Evolutionary conservation across 30 jellyfish, hydroid and myxozoan genomes (phyloP).

Genomic region (Mastigias papua): DNA sequence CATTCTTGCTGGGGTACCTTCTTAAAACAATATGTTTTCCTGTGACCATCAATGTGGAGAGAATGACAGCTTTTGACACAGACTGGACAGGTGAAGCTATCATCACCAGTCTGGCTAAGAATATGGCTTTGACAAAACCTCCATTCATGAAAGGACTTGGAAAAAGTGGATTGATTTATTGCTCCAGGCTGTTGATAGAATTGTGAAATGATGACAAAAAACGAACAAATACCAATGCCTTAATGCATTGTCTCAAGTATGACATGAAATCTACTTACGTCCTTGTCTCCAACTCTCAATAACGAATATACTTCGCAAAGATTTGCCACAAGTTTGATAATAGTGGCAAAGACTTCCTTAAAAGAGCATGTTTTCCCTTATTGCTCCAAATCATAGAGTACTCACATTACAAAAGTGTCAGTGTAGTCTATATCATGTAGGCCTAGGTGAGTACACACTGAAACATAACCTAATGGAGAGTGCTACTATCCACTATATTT

Average conservation of each 20-base stretch:
- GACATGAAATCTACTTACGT: neutral
- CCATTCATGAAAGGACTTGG: neutral
- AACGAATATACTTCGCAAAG: too few relatives aligned
- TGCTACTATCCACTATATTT: neutral
- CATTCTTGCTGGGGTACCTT: conserved; percentile 31
- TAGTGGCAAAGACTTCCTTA: too few relatives aligned
- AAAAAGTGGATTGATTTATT: neutral
- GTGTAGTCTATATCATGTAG: neutral
- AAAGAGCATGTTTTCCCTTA: too few relatives aligned
- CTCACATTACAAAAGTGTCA: neutral
- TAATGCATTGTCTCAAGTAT: neutral
- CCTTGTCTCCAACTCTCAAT: neutral
- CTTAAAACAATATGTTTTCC: conserved; percentile 61
- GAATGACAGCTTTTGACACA: conserved; percentile 20
- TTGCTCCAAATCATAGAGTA: too few relatives aligned
- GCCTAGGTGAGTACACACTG: neutral
- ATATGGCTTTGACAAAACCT: neutral
- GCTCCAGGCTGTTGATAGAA: conserved; percentile 1
- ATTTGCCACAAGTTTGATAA: neutral
- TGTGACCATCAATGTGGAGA: conserved; percentile 38
- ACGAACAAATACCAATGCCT: neutral
- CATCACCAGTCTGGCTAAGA: neutral
- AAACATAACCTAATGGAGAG: neutral
- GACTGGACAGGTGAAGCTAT: conserved; percentile 2
- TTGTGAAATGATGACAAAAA: neutral